Evolutionary conservation across 2,113 vertebrate genomes (phyloP), one percentile per base, ranked within the genome.

Genomic region (Hystrix cristata): DNA sequence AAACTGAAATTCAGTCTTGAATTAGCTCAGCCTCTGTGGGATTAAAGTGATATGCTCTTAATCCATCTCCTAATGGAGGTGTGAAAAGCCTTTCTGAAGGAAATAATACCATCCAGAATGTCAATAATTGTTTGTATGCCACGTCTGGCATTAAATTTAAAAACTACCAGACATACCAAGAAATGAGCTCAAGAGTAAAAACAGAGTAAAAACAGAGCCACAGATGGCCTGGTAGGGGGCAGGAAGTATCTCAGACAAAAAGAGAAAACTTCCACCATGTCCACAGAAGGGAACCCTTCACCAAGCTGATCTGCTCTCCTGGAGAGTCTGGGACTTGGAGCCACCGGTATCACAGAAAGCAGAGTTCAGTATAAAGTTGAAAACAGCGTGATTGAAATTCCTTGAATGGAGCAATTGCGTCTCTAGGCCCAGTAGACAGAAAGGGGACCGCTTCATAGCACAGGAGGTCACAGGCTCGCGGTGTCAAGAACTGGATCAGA

Each of bases 151-250:
- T 92, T 81, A 4, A 53, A 82, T n/a, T 87, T 87, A 69, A 64
- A 96, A 95, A 88, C 69, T 60, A 91, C 18, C 57, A 90, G 23
- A 84, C n/a, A 69, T 21, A 71, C 8, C 15, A 74, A 96, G 29
- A 88, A 85, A 85, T 67, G 21, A 87, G 8, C 31, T 53, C 64
- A 81, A 53, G 14, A 90, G 46, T 23, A 16, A 86, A 86, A 88
- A 93, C 1, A 59, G 48, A 64, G 62, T 78, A 72, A 23, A 74
- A 90, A 81, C 29, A 81, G 48, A 93, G 38, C 7, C 29, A 80
- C 7, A 57, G 29, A 53, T 55, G 18, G 93, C 46, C 38, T 53
- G 53, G 31, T 43, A 38, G 46, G 78, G 31, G 2, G 0, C 15
- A 79, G 23, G 80, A 79, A 74, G 2, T 84, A 69, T 23, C 1